A percentile compares a stretch with the other conserved stretches of the same genome.
Conservation (phyloP, 2,888 invertebrate species). For the Macrosoma leucophasiata region DNA sequence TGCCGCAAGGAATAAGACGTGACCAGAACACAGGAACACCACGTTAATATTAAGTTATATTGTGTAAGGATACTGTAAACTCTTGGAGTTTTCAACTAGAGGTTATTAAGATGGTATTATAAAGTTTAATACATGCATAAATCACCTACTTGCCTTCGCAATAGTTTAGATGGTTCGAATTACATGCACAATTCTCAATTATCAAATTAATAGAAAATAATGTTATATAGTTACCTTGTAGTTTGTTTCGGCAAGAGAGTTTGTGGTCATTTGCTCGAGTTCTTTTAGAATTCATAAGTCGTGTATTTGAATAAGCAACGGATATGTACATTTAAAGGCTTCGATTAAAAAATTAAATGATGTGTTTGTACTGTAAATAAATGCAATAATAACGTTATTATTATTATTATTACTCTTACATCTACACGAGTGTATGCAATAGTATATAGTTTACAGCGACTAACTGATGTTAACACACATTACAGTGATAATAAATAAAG, state of each 20-base stretch:
- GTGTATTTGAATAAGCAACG: conserved; percentile 19
- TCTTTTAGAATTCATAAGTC: conserved; percentile 18
- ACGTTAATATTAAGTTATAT: conserved; percentile 47
- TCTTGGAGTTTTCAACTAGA: conserved; percentile 39
- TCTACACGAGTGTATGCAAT: conserved; percentile 9
- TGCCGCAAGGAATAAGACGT: conserved; percentile 36
- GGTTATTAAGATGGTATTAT: conserved; percentile 34
- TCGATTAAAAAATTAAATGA: too few species aligned
- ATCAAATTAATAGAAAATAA: conserved; percentile 17
- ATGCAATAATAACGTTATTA: conserved; percentile 35
- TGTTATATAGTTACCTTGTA: conserved; percentile 62
- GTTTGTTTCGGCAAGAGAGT: conserved; percentile 33
- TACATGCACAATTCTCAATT: conserved; percentile 54
- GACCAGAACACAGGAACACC: conserved; percentile 61
- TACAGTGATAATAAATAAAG: conserved; percentile 63
- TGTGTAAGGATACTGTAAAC: conserved; percentile 35
- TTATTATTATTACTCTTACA: conserved; percentile 16
- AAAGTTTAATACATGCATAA: conserved; percentile 44
- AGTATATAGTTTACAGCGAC: conserved; percentile 31
- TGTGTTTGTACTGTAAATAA: conserved; percentile 38
- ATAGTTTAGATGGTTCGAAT: conserved; percentile 57
- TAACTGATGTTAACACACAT: conserved; percentile 42
- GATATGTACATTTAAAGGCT: conserved; percentile 23
- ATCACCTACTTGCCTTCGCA: conserved; percentile 71
- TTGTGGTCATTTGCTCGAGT: too few species aligned